phyloP scores from a whole-genome alignment of 1,140 invertebrate genomes.

The Cherax destructor region DNA sequence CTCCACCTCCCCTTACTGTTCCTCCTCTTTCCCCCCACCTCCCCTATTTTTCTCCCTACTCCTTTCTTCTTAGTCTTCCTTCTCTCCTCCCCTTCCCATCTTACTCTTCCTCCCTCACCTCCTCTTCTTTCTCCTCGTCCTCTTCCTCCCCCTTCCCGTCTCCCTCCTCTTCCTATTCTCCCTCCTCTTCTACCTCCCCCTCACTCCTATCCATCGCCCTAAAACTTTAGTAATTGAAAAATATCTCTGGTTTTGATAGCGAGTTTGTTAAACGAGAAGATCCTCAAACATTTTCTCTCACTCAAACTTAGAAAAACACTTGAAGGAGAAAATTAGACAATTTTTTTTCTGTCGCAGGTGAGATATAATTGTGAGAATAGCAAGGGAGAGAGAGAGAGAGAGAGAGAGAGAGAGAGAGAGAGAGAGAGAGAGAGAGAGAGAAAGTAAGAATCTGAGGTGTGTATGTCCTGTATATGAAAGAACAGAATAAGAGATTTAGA shows the following conservation, averaged over 20 bases:
- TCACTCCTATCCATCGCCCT: neutral
- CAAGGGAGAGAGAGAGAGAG: neutral
- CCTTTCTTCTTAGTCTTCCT: neutral
- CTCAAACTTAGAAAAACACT: neutral
- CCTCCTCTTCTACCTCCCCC: neutral
- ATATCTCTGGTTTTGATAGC: neutral
- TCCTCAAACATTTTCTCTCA: neutral
- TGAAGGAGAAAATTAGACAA: neutral
- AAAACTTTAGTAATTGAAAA: no score
- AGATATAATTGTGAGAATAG: neutral
- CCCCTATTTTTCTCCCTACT: neutral
- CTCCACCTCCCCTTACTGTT: neutral
- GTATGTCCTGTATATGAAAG: no score
- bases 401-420: neutral
- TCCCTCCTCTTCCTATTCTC: neutral
- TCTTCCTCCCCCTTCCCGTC: neutral
- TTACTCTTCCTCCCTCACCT: no score
- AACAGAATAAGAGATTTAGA: no score
- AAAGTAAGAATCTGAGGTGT: neutral
- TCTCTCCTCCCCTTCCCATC: neutral
- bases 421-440: neutral
- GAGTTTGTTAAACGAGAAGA: neutral
- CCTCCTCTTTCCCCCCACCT: neutral
- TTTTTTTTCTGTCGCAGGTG: neutral
- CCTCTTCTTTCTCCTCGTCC: neutral